Conservation (phyloP, 2,797 vertebrate species). For the Takifugu rubripes region DNA sequence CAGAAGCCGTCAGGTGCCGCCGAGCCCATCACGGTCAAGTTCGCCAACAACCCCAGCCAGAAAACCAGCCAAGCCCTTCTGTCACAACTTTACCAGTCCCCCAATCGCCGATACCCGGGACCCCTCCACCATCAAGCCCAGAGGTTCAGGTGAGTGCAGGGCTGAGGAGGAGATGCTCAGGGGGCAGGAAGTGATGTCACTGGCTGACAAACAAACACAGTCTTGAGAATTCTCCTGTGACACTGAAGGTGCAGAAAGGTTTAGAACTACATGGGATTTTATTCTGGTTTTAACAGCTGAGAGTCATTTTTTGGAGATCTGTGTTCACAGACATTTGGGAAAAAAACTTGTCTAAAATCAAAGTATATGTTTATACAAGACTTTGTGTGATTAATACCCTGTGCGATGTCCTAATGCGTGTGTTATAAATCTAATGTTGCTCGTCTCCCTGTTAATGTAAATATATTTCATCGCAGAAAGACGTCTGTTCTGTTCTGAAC, state of each 20-base stretch:
- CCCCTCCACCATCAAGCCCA: conserved; percentile 99
- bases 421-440: neutral
- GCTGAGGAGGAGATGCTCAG: neutral
- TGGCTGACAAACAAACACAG: neutral
- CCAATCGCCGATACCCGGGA: conserved; percentile 96
- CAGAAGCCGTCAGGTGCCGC: conserved; percentile 98
- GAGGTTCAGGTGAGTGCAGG: conserved; percentile 93
- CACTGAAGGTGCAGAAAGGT: no score
- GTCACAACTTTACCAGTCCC: conserved; percentile 98
- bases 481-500: conserved; percentile 32
- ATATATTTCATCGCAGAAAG: conserved; percentile 29
- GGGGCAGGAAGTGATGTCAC: conserved; percentile 2
- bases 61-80: conserved; percentile 99
- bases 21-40: conserved; percentile 99
- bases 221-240: no score
- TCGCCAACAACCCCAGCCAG: conserved; percentile 99
- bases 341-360: neutral
- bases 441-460: conserved; percentile 6
- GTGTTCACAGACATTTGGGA: neutral
- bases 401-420: conserved; percentile 9
- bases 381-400: conserved; percentile 5
- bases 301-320: no score
- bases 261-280: no score
- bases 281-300: no score
- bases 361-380: conserved; percentile 10